Evolutionary conservation across 2,888 invertebrate genomes (phyloP), one percentile per base, ranked within the genome.

Genomic region (Diaphora mendica): DNA sequence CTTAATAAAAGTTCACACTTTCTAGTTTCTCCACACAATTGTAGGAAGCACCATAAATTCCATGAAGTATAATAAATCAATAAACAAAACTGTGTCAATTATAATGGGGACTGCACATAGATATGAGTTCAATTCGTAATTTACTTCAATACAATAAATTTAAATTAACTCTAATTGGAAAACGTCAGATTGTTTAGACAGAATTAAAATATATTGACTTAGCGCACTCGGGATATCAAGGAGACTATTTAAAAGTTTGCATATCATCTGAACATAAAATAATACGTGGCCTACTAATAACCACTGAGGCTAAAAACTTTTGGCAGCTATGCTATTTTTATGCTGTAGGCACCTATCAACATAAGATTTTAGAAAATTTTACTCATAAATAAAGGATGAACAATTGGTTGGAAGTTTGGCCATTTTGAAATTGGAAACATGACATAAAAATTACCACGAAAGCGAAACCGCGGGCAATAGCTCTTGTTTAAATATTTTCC

Each of bases 141-240:
- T 90, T 90, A 91, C 88, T 91, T 87, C 89, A 86, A 87, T 85
- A 86, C 89, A 88, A 92, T 92, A 92, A 92, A 93, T 92, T 91
- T 88, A 88, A 90, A 92, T 86, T 91, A 90, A 89, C 81, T 86
- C 87, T 90, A 90, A 91, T 92, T 92, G 90, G 88, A 85, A 79
- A 87, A 89, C 80, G 87, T 88, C 89, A 88, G 75, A 78, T 73
- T 75, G 67, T 74, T 73, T 68, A 64, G 80, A 82, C 78, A 79
- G 26, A 39, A 80, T 81, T 79, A 81, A 48, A 80, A 76, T 77
- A 72, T 64, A 73, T 76, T 80, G 78, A 80, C 80, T 85, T 80
- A 80, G 74, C 44, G 48, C 67, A 69, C 68, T 35, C 74, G 70
- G 72, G 55, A 75, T 30, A 35, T 68, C 67, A 62, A 72, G 68